Evolutionary conservation across 2,888 invertebrate genomes (phyloP), one percentile per base, ranked within the genome.

Genomic region (Caenorhabditis sp.): DNA sequence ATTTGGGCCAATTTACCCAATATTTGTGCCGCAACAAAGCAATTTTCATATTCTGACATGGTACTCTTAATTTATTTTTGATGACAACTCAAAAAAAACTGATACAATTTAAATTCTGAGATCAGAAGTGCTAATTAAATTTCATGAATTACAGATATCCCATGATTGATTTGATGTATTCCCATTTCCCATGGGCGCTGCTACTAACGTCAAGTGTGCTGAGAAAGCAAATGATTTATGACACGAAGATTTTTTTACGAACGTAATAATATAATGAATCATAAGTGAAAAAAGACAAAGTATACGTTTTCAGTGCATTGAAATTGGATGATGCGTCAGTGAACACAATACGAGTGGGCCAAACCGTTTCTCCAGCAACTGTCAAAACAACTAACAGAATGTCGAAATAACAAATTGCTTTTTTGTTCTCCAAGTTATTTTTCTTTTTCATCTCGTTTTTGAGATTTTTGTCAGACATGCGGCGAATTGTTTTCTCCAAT

Each of bases 71-170:
- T n/a, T n/a, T n/a, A n/a, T n/a, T n/a, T n/a, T n/a, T n/a, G n/a
- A n/a, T n/a, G n/a, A n/a, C n/a, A n/a, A n/a, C n/a, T n/a, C n/a
- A n/a, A n/a, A n/a, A n/a, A n/a, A n/a, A n/a, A n/a, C n/a, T n/a
- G n/a, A n/a, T n/a, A n/a, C n/a, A n/a, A n/a, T n/a, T n/a, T n/a
- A n/a, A n/a, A n/a, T n/a, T n/a, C n/a, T n/a, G n/a, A n/a, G n/a
- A n/a, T n/a, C n/a, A n/a, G n/a, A n/a, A n/a, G n/a, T n/a, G n/a
- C n/a, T n/a, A n/a, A n/a, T n/a, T n/a, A n/a, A n/a, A n/a, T n/a
- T n/a, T n/a, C n/a, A n/a, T n/a, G n/a, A n/a, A 20, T 68, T 78
- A 11, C 74, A 83, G 83, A 11, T 83, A 83, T 51, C 83, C 83
- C 9, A 64, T 83, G 65, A 74, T 80, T 35, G 83, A 83, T 37